Evolutionary conservation across 2,113 vertebrate species (phyloP).

Genomic region (Sinocyclocheilus rhinocerous): DNA sequence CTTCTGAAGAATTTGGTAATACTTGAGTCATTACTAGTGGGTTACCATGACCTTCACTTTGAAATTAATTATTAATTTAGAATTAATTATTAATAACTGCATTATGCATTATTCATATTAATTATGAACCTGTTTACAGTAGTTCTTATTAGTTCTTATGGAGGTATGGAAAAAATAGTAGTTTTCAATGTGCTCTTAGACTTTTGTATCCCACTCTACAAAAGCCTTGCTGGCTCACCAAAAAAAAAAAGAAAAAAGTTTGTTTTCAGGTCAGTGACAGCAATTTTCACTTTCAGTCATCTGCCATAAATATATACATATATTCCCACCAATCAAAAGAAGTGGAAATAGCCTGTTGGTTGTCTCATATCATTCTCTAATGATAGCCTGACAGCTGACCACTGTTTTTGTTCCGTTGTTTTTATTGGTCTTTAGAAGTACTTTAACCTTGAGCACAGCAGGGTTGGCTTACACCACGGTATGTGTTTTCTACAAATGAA

Average conservation of each 20-base stretch:
- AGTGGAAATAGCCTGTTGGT: neutral
- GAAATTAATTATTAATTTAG: no score
- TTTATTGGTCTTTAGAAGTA: neutral
- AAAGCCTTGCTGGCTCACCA: neutral
- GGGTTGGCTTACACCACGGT: constrained; percentile 2
- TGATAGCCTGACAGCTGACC: neutral
- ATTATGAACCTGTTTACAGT: no score
- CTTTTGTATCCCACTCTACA: neutral
- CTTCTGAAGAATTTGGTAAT: no score
- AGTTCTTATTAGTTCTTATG: no score
- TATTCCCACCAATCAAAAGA: constrained; percentile 1
- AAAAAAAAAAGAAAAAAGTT: neutral
- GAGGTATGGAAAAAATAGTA: no score
- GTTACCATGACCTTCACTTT: no score
- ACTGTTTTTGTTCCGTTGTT: neutral
- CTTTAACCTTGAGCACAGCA: constrained; percentile 6
- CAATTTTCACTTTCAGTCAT: constrained; percentile 26
- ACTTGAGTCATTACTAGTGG: no score
- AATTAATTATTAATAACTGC: no score
- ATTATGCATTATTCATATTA: no score
- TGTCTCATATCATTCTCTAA: neutral
- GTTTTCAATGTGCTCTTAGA: neutral
- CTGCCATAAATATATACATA: neutral
- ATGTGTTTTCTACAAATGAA: neutral
- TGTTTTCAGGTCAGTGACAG: neutral